phyloP scores from a whole-genome alignment of 1,140 invertebrate species.

The Chionoecetes opilio region DNA sequence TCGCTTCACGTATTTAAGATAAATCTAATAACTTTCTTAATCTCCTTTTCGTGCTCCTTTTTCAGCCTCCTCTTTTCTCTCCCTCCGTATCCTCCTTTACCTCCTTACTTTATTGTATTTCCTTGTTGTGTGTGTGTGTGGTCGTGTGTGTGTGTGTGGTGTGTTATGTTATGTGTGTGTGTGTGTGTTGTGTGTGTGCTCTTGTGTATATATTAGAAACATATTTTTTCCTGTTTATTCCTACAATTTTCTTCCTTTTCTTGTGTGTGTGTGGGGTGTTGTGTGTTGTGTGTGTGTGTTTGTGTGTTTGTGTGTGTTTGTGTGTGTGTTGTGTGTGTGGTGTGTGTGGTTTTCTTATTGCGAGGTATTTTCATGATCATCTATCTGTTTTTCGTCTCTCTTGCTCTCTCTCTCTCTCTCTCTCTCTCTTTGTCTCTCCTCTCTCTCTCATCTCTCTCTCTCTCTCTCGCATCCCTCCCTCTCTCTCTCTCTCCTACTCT shows the following conservation, averaged over 20 bases:
- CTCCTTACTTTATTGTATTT: neutral
- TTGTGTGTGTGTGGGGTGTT: too few species aligned
- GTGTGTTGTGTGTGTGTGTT: too few species aligned
- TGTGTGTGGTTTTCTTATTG: too few species aligned
- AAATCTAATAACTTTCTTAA: neutral
- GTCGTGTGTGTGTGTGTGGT: too few species aligned
- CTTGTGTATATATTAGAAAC: too few species aligned
- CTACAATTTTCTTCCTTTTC: neutral
- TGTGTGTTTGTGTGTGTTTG: too few species aligned
- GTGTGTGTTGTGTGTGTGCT: neutral
- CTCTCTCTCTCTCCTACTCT: neutral
- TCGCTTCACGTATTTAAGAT: conserved; percentile 29
- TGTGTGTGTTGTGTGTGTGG: too few species aligned
- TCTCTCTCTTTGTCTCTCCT: too few species aligned
- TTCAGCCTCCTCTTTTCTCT: neutral
- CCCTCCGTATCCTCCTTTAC: neutral
- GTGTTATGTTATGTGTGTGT: neutral
- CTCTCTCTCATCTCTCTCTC: too few species aligned
- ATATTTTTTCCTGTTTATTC: neutral
- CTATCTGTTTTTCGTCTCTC: neutral
- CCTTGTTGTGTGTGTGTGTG: neutral
- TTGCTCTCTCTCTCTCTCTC: too few species aligned
- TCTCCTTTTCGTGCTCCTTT: neutral
- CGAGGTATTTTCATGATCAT: too few species aligned
- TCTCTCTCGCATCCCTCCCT: neutral